Conservation (phyloP, 2,113 vertebrate genomes). For the Muscicapa adusta region DNA sequence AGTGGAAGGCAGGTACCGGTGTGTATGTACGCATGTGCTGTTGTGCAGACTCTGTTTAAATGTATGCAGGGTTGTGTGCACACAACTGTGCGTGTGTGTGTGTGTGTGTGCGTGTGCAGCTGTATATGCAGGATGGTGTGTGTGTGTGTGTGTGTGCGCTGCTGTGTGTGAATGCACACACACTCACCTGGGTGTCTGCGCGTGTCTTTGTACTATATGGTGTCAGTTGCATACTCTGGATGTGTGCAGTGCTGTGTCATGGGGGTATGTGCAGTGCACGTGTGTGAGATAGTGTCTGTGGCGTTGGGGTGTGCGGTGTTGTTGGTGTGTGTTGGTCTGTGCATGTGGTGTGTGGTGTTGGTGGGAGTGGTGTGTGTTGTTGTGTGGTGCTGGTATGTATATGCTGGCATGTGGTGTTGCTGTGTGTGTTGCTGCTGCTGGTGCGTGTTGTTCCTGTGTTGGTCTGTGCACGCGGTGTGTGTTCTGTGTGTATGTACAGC, state of each 20-base stretch:
- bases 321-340: neutral
- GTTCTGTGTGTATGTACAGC: neutral
- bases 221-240: neutral
- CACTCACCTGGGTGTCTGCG: neutral
- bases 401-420: neutral
- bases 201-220: neutral
- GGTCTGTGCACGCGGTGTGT: neutral
- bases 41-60: neutral
- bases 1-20: neutral
- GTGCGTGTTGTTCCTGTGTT: neutral
- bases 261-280: too few species aligned
- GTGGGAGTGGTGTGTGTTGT: neutral
- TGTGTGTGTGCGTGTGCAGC: neutral
- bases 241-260: neutral
- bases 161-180: neutral
- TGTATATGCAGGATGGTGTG: neutral
- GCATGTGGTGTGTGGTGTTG: neutral
- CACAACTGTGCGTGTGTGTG: neutral
- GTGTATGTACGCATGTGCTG: neutral
- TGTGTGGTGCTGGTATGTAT: neutral
- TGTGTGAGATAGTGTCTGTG: neutral
- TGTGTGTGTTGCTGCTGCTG: neutral
- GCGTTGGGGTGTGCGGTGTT: neutral
- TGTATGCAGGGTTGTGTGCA: too few species aligned
- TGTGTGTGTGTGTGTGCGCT: too few species aligned